These are phyloP conservation scores for Cistogaster globosa DNA, from an alignment of 2,888 invertebrate genomes.

Conservation along the genomic window DNA sequence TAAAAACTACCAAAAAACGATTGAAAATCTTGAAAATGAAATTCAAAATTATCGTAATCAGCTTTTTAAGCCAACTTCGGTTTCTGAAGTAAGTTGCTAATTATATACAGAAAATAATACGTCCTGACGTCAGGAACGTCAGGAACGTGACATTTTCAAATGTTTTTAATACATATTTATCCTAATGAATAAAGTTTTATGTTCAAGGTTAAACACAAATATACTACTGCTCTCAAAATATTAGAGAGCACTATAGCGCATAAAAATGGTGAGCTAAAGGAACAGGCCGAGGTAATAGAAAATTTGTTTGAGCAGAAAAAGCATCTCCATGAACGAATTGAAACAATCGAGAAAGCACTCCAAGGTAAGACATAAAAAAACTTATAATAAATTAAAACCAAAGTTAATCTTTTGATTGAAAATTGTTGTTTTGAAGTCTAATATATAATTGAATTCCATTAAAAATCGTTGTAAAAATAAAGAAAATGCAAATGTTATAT, in stretches of 20 bases:
- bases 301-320: constrained; percentile 74
- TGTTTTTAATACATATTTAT: neutral
- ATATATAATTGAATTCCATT: too few relatives aligned
- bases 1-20: constrained; percentile 87
- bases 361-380: constrained; percentile 63
- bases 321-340: constrained; percentile 71
- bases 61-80: constrained; percentile 73
- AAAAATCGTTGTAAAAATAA: too few relatives aligned
- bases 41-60: constrained; percentile 84
- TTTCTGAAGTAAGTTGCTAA: constrained; percentile 73
- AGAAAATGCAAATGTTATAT: too few relatives aligned
- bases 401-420: too few relatives aligned
- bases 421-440: too few relatives aligned
- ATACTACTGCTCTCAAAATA: constrained; percentile 84
- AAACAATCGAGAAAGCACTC: constrained; percentile 74
- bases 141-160: neutral
- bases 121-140: too few relatives aligned
- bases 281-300: constrained; percentile 74
- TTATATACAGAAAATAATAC: neutral
- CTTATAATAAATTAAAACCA: too few relatives aligned
- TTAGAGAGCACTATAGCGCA: constrained; percentile 84
- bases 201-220: constrained; percentile 83
- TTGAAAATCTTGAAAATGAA: constrained; percentile 87
- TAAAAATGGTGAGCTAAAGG: constrained; percentile 74
- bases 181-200: neutral